Evolutionary conservation across 35 echinoderm and acorn worm genomes (phyloP).

Genomic region (Patiria miniata): DNA sequence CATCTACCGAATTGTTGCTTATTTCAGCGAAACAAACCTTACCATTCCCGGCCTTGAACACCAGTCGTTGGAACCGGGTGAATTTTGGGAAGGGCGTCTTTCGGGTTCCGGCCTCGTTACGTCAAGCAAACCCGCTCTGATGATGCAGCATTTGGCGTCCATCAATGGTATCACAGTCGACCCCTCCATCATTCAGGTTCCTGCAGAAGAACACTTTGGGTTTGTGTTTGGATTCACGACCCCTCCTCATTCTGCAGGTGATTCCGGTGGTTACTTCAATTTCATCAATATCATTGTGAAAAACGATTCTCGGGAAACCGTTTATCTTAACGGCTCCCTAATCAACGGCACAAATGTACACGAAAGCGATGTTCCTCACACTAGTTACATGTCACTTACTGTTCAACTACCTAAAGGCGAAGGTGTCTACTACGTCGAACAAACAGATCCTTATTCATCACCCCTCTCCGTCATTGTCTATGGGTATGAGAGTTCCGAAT

Average conservation of each 20-base stretch:
- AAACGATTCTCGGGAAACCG: conserved; percentile 17
- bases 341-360: background rate
- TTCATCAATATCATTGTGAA: conserved; percentile 66
- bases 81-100: conserved; percentile 56
- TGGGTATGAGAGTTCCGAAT: conserved; percentile 49
- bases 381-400: conserved; percentile 50
- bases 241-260: conserved; percentile 57
- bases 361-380: conserved; percentile 33
- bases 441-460: conserved; percentile 21
- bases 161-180: conserved; percentile 52
- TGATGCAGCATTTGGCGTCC: conserved; percentile 42
- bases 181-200: conserved; percentile 68
- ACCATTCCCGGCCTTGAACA: conserved; percentile 21
- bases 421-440: conserved; percentile 66
- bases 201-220: conserved; percentile 62
- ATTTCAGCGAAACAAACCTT: conserved; percentile 39
- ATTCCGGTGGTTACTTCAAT: conserved; percentile 37
- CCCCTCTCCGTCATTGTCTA: conserved; percentile 70
- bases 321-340: conserved; percentile 31
- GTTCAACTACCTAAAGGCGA: conserved; percentile 61
- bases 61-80: conserved; percentile 24
- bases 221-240: conserved; percentile 68
- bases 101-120: conserved; percentile 45
- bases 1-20: conserved; percentile 50
- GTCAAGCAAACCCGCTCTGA: conserved; percentile 41